phyloP scores from a whole-genome alignment of 2,888 invertebrate species.

The Caenorhabditis sulstoni region DNA sequence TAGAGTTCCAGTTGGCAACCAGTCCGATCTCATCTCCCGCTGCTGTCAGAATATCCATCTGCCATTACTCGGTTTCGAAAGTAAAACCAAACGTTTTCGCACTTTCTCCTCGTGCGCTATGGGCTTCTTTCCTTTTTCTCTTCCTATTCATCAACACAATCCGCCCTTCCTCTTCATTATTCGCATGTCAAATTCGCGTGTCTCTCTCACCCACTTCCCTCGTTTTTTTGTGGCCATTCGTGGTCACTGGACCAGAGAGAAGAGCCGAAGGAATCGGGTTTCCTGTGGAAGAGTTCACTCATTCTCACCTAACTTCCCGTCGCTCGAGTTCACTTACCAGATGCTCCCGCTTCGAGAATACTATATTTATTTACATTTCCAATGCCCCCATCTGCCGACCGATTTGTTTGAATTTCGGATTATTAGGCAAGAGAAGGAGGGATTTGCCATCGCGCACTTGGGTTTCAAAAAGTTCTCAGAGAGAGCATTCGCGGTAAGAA shows the following conservation, averaged over 20 bases:
- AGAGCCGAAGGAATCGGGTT: conserved; percentile 1
- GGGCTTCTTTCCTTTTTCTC: conserved; percentile 12
- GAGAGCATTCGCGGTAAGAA: too few species aligned
- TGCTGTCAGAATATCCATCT: conserved; percentile 1
- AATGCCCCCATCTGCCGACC: conserved; percentile 32
- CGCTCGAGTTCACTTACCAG: conserved; percentile 13
- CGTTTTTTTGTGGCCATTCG: conserved; percentile 4
- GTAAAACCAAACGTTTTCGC: conserved; percentile 56
- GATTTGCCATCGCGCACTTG: conserved; percentile 23
- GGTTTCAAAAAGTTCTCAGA: too few species aligned
- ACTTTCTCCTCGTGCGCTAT: conserved; percentile 32
- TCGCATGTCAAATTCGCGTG: conserved; percentile 38
- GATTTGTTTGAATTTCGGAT: conserved; percentile 56
- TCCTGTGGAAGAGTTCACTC: conserved; percentile 2
- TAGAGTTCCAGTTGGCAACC: conserved; percentile 36
- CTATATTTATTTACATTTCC: conserved; percentile 48
- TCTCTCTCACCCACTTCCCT: neutral
- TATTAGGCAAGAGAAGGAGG: conserved; percentile 3
- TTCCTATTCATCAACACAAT: conserved; percentile 4
- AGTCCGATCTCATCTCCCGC: conserved; percentile 41
- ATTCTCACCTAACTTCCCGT: conserved; percentile 7
- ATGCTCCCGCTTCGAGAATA: conserved; percentile 9
- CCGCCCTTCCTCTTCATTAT: conserved; percentile 20
- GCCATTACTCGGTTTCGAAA: conserved; percentile 48
- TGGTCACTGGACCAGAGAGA: conserved; percentile 31